A percentile compares a stretch with the other conserved stretches of the same genome.
Conservation (phyloP, 2,113 vertebrate species). For the Brienomyrus longianalis region DNA sequence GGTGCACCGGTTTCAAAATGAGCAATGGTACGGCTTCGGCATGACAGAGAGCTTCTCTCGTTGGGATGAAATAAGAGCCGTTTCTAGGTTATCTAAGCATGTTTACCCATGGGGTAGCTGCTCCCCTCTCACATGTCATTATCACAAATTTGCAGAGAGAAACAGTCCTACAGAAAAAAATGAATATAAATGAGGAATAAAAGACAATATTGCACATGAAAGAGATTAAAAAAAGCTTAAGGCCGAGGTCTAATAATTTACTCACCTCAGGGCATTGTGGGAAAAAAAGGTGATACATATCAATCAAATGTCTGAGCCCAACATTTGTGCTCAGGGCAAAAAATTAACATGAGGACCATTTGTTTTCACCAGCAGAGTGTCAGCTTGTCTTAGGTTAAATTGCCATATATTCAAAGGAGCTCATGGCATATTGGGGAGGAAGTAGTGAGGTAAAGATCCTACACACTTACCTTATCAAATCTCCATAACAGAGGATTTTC, state of each 20-base stretch:
- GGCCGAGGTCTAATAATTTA: background rate
- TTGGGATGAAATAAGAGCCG: background rate
- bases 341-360: background rate
- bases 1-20: background rate
- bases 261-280: background rate
- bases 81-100: background rate
- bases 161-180: slow-evolving; percentile 10
- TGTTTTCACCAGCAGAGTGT: background rate
- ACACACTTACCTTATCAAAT: background rate
- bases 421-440: background rate
- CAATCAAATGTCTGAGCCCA: background rate
- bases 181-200: slow-evolving; percentile 4
- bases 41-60: background rate
- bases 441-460: background rate
- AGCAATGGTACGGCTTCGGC: background rate
- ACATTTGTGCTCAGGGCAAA: background rate
- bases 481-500: background rate
- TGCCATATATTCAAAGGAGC: background rate
- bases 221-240: background rate
- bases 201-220: slow-evolving; percentile 1
- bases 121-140: background rate
- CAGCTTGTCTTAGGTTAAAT: background rate
- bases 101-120: background rate
- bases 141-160: slow-evolving; percentile 5
- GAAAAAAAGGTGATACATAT: background rate